Evolutionary conservation across 1,140 invertebrate species (phyloP).

Genomic region (Protaetia brevitarsis): DNA sequence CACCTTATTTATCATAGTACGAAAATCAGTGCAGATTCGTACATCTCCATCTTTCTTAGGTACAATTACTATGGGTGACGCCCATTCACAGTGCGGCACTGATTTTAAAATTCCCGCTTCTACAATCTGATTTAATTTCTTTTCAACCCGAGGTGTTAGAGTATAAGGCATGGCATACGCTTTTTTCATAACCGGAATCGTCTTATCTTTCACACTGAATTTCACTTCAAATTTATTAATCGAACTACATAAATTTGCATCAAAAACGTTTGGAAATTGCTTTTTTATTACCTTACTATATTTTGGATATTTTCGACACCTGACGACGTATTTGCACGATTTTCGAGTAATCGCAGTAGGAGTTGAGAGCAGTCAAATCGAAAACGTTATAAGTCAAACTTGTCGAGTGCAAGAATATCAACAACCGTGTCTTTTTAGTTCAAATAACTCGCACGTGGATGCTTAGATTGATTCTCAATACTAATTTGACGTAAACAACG

Average conservation of each 20-base stretch:
- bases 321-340: too few relatives aligned
- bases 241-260: conserved; percentile 17
- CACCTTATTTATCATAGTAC: conserved; percentile 10
- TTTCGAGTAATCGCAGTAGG: too few relatives aligned
- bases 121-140: conserved; percentile 19
- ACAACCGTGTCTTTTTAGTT: too few relatives aligned
- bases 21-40: conserved; percentile 28
- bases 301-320: not conserved
- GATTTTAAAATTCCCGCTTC: conserved; percentile 18
- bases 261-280: conserved; percentile 8
- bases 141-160: conserved; percentile 10
- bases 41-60: too few relatives aligned
- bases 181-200: not conserved
- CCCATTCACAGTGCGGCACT: conserved; percentile 38
- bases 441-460: too few relatives aligned
- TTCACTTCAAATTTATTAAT: conserved; percentile 24
- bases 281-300: not conserved
- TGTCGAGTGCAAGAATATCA: too few relatives aligned
- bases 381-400: too few relatives aligned
- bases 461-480: too few relatives aligned
- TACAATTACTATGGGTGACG: too few relatives aligned
- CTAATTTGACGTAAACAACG: too few relatives aligned
- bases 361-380: too few relatives aligned
- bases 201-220: conserved; percentile 22
- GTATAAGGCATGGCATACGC: too few relatives aligned